Base-by-base conservation (phyloP, 2,113 vertebrate species). In the Carlito syrichta region DNA sequence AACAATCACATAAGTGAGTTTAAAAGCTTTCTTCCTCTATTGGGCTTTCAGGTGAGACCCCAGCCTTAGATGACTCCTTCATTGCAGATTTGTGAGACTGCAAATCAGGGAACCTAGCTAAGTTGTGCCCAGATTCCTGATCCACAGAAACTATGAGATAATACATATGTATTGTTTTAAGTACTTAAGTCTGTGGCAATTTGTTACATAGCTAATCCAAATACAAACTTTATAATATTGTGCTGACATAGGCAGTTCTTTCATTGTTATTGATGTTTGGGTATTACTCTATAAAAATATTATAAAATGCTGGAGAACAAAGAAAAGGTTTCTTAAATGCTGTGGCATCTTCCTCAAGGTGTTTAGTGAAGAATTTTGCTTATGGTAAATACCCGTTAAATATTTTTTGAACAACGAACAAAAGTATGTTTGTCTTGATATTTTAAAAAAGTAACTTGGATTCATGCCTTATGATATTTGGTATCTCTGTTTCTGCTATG, bases 381-480 rank as follows among this genome's bases (percentile, higher is more conserved):
- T 60, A 2, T 16, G 40, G 43, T 50, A 60, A 86, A 94, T 52
- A 48, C 25, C 43, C 9, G 32, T 71, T 83, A 83, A 43, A 68
- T 82, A 89, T 32, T 76, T 73, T 45, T 7, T 89, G 58, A 89
- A 45, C 54, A 90, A 62, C 89, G 62, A 69, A 63, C 56, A 74
- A 68, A 84, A 25, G 8, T 63, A 45, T 76, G 16, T 78, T 89
- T 78, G 54, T 94, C 68, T 89, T 81, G 60, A 74, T 79, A 40
- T 62, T 89, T 96, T 89, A 30, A 50, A 74, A 95, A 89, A 86
- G n/a, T 68, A 43, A 48, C 12, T 89, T 91, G 63, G 30, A 76
- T 69, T 76, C 58, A 32, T 35, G 25, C 22, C 62, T 95, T 85
- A 86, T 91, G 69, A 35, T 79, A 83, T 62, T 83, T 86, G 73